Conservation (phyloP, 2,113 vertebrate species). For the Cercopithecus mona region DNA sequence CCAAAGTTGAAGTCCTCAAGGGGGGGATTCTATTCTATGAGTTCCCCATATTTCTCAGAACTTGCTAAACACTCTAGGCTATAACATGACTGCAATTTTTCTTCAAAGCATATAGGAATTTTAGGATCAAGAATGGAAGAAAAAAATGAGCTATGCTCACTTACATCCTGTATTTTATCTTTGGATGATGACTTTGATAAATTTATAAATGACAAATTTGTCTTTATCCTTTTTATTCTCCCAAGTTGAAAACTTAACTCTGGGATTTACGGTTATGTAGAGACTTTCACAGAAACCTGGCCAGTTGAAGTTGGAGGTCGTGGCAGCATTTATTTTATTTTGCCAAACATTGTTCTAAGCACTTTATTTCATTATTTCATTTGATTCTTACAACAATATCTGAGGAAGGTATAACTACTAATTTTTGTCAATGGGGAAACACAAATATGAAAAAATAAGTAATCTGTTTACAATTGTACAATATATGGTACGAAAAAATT, state of each 20-base stretch:
- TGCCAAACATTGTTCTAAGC: background rate
- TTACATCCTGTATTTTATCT: background rate
- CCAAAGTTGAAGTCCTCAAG: background rate
- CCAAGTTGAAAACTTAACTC: background rate
- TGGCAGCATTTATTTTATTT: background rate
- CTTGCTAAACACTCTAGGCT: background rate
- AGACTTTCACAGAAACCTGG: background rate
- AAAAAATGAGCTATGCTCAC: background rate
- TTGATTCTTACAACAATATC: background rate
- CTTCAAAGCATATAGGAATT: background rate
- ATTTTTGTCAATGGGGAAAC: background rate
- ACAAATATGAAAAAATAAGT: background rate
- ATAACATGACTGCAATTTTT: background rate
- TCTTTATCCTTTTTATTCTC: background rate
- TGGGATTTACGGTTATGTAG: background rate
- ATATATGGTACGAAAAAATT: background rate
- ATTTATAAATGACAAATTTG: background rate
- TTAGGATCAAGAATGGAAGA: background rate
- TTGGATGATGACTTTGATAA: background rate
- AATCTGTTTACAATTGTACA: background rate
- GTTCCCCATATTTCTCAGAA: background rate
- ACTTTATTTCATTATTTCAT: background rate
- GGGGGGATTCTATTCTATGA: background rate
- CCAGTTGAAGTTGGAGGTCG: background rate
- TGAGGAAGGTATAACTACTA: background rate